Conservation (phyloP, 2,113 vertebrate genomes). For the Conger conger region DNA sequence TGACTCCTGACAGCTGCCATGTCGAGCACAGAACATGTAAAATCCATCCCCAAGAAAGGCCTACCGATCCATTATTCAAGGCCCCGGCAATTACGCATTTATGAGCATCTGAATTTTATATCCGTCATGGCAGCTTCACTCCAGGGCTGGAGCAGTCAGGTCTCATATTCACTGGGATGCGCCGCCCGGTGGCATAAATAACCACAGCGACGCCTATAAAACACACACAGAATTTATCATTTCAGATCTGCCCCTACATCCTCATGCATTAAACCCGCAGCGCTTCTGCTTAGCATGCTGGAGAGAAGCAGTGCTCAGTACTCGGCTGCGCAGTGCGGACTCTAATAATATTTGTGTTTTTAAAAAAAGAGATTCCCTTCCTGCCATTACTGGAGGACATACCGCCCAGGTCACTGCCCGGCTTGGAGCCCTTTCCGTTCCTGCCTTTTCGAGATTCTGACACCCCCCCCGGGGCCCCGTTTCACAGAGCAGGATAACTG, state of each 20-base stretch:
- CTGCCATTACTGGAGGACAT: too few species aligned
- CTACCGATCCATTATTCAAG: background rate
- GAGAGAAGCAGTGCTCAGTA: too few species aligned
- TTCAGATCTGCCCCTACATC: background rate
- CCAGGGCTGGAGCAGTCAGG: background rate
- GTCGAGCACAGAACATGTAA: background rate
- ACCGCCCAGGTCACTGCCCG: too few species aligned
- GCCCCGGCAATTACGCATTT: background rate
- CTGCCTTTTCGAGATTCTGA: too few species aligned
- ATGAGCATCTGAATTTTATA: background rate
- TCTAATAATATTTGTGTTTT: too few species aligned
- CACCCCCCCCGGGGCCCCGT: too few species aligned
- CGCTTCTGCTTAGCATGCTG: too few species aligned
- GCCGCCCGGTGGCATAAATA: background rate
- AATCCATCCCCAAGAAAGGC: background rate
- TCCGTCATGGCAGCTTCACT: background rate
- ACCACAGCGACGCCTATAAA: background rate
- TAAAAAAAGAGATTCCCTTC: too few species aligned
- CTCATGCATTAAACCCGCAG: too few species aligned
- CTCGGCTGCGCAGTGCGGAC: too few species aligned
- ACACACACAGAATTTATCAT: background rate
- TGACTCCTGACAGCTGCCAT: background rate
- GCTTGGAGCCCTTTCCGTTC: too few species aligned
- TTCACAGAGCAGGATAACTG: too few species aligned
- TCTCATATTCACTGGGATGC: background rate